These are phyloP conservation scores for Gyps fulvus DNA, from an alignment of 2,113 vertebrate species.

Conservation along the genomic window DNA sequence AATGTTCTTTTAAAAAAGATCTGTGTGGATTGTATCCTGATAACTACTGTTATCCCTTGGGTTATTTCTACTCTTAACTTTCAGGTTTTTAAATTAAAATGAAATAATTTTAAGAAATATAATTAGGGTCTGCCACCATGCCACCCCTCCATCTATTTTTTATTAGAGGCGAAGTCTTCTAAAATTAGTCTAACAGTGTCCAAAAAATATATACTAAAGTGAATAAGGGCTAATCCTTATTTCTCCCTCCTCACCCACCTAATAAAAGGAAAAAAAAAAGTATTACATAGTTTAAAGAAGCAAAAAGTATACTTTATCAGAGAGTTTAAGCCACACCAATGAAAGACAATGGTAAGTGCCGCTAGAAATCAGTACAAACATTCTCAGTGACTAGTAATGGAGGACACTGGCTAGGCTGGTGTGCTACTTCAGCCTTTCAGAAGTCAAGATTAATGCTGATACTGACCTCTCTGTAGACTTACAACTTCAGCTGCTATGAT, in stretches of 20 bases:
- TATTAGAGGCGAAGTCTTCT: not conserved
- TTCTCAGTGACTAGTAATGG: not conserved
- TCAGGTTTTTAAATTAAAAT: conserved; percentile 24
- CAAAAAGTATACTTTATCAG: not conserved
- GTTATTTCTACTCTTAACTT: conserved; percentile 5
- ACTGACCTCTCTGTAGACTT: not conserved
- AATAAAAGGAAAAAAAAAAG: not conserved
- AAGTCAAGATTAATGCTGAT: not conserved
- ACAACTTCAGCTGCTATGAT: not conserved
- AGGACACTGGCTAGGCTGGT: not conserved
- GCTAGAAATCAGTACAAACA: not conserved
- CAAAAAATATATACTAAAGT: not conserved
- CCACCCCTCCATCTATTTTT: not conserved
- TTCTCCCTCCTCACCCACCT: rapidly evolving
- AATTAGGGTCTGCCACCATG: not conserved
- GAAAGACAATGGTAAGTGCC: not conserved
- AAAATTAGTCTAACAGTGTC: not conserved
- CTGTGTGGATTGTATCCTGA: not conserved
- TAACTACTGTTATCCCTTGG: not conserved
- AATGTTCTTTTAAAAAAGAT: not conserved
- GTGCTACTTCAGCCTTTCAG: not conserved
- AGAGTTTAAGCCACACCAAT: not conserved
- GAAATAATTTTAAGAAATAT: not conserved
- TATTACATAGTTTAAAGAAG: not conserved
- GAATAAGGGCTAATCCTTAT: not conserved